Conservation (phyloP, 37 sponge, comb jelly and placozoan species). For the Beroe forskalii region DNA sequence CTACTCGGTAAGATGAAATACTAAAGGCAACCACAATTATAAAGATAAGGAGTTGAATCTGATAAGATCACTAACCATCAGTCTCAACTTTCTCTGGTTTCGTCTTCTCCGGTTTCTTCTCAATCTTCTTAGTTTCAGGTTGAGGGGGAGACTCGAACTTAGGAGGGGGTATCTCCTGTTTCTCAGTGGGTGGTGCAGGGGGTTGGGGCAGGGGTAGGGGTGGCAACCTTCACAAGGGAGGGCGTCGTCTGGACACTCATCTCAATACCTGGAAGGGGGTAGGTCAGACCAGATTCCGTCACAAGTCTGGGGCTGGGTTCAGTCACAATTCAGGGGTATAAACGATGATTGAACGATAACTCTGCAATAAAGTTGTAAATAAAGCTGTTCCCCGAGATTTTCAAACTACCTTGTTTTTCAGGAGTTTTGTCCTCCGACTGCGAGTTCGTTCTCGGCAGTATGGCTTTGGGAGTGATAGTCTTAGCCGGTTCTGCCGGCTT, state of each 20-base stretch:
- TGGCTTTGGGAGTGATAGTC: conserved; percentile 24
- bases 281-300: background rate
- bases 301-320: background rate
- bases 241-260: conserved; percentile 63
- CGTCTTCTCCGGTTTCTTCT: background rate
- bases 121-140: background rate
- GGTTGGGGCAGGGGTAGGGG: background rate
- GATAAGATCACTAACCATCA: background rate
- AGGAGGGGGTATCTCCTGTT: background rate
- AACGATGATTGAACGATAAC: too few species aligned
- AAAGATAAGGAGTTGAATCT: too few species aligned
- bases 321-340: too few species aligned
- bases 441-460: conserved; percentile 32
- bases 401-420: conserved; percentile 49
- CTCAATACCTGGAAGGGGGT: conserved; percentile 23
- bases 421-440: conserved; percentile 37
- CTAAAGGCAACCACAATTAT: too few species aligned
- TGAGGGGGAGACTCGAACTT: background rate
- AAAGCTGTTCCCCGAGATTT: too few species aligned
- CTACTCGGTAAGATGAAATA: too few species aligned
- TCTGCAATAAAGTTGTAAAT: too few species aligned
- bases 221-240: background rate
- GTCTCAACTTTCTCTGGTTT: background rate
- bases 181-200: background rate
- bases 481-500: background rate